A percentile compares a stretch with the other conserved stretches of the same genome.
phyloP scores from a whole-genome alignment of 2,888 invertebrate genomes.

The Argyresthia albistria region DNA sequence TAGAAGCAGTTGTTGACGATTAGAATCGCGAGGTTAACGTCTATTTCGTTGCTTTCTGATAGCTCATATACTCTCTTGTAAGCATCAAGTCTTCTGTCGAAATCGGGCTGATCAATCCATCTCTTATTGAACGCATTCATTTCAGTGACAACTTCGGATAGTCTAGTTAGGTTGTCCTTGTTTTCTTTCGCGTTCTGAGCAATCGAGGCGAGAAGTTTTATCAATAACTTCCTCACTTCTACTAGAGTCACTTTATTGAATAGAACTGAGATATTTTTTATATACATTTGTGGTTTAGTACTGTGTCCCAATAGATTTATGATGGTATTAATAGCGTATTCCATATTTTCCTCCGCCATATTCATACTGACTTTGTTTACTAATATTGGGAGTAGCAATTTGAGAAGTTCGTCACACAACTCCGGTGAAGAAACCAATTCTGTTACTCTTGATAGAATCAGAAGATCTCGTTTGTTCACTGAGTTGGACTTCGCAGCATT shows the following conservation, averaged over 20 bases:
- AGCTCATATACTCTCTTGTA: conserved; percentile 78
- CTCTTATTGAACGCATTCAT: conserved; percentile 91
- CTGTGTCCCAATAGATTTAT: conserved; percentile 82
- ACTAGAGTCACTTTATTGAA: conserved; percentile 78
- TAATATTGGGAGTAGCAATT: conserved; percentile 79
- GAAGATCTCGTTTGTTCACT: conserved; percentile 78
- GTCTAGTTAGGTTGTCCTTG: conserved; percentile 56
- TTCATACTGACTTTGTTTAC: conserved; percentile 74
- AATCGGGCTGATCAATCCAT: conserved; percentile 96
- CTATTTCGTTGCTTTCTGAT: conserved; percentile 61
- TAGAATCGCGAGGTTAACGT: conserved; percentile 77
- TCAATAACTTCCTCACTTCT: conserved; percentile 78
- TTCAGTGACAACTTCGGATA: conserved; percentile 72
- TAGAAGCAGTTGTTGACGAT: conserved; percentile 88
- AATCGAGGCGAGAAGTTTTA: conserved; percentile 74
- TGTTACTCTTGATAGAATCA: conserved; percentile 83
- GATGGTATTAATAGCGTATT: conserved; percentile 80
- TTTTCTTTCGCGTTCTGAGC: conserved; percentile 50
- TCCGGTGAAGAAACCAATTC: conserved; percentile 79
- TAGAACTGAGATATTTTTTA: conserved; percentile 79
- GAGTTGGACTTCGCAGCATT: conserved; percentile 69
- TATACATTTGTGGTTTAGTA: conserved; percentile 74
- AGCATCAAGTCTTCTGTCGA: conserved; percentile 83
- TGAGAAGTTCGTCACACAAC: conserved; percentile 79
- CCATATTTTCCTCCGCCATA: conserved; percentile 78